Conservation (phyloP, 2,888 invertebrate genomes). For the Hoplodrina blanda region DNA sequence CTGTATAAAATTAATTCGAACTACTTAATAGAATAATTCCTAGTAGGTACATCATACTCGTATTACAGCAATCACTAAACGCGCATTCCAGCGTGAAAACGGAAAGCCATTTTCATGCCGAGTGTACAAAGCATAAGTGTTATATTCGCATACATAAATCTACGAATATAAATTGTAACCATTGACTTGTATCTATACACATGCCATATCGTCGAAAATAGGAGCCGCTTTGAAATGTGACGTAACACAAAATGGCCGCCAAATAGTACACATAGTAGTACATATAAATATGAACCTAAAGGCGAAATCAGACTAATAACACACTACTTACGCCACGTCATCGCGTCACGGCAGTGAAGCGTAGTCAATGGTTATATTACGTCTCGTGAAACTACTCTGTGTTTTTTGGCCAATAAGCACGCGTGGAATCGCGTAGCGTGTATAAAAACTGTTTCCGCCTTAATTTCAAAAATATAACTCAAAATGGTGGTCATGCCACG, state of each 20-base stretch:
- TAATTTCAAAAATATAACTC: neutral
- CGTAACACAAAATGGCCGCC: neutral
- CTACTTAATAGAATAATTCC: slow-evolving; percentile 20
- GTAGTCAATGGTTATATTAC: too few species aligned
- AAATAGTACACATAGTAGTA: too few species aligned
- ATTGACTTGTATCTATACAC: neutral
- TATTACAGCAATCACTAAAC: slow-evolving; percentile 13
- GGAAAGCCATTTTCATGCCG: slow-evolving; percentile 48
- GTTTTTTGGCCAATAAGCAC: too few species aligned
- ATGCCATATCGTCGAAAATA: neutral
- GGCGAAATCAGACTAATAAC: too few species aligned
- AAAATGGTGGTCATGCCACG: neutral
- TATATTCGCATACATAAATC: slow-evolving; percentile 57
- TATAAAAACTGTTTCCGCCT: too few species aligned
- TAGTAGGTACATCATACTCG: slow-evolving; percentile 13
- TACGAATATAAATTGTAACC: slow-evolving; percentile 60
- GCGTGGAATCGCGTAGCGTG: too few species aligned
- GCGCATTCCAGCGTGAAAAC: slow-evolving; percentile 40
- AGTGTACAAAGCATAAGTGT: slow-evolving; percentile 38
- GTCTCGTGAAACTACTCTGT: too few species aligned
- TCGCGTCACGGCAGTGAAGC: too few species aligned
- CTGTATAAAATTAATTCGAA: neutral
- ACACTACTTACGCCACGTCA: too few species aligned
- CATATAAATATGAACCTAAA: too few species aligned
- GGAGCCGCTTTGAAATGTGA: neutral